Evolutionary conservation across 1,140 invertebrate genomes (phyloP).

Genomic region (Pseudomyrmex gracilis): DNA sequence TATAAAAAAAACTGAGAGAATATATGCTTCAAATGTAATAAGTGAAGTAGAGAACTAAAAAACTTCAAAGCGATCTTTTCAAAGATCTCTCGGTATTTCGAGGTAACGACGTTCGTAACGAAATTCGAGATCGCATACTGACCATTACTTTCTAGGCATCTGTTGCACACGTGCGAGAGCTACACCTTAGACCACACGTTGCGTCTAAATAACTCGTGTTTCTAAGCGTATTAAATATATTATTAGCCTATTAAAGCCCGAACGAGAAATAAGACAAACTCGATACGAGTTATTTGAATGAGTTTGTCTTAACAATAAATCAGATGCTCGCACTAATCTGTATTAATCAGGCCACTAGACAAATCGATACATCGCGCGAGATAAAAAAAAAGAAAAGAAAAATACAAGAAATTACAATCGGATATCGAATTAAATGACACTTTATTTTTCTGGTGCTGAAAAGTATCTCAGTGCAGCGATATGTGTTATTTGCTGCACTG

Average conservation of each 20-base stretch:
- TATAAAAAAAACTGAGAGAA: neutral
- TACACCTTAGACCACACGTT: conserved; percentile 56
- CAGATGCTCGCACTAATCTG: neutral
- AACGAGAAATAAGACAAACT: neutral
- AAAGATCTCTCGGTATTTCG: neutral
- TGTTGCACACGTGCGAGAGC: conserved; percentile 74
- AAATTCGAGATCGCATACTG: conserved; percentile 40
- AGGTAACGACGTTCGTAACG: neutral
- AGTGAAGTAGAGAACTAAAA: too few relatives aligned
- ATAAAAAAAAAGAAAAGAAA: too few relatives aligned
- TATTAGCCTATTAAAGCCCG: conserved; percentile 7
- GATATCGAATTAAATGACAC: neutral
- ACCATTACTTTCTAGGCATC: conserved; percentile 67
- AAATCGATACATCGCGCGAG: neutral
- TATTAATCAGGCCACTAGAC: neutral
- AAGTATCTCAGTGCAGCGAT: neutral
- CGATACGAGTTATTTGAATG: neutral
- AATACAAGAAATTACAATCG: neutral
- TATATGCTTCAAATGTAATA: too few relatives aligned
- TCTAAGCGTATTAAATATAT: neutral
- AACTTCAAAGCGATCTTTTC: neutral
- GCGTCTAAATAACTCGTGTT: conserved; percentile 57
- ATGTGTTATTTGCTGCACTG: neutral
- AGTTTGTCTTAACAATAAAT: conserved; percentile 5
- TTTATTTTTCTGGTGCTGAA: neutral